Evolutionary conservation across 2,888 invertebrate genomes (phyloP), one percentile per base, ranked within the genome.

Genomic region (Chrysolina oricalcia): DNA sequence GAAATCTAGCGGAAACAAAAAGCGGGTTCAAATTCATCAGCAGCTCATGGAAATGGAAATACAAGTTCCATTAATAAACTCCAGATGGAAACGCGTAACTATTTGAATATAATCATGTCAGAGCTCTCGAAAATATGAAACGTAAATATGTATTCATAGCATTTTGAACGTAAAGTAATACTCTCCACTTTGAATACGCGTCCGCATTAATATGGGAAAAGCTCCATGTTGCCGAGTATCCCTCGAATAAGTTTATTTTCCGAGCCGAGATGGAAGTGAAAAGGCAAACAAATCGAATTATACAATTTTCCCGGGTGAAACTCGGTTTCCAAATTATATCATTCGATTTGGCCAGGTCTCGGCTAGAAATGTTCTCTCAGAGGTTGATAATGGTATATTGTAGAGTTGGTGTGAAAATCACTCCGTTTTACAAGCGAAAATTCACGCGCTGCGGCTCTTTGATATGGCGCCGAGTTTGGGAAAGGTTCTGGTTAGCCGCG

Each of bases 231-330:
- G 23, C 21, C 11, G 53, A 53, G 53, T 53, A 17, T 53, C 53
- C 59, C 59, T 17, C 4, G 23, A 35, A 71, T 70, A 66, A 67
- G 67, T 74, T 74, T 74, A 71, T 74, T 74, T 71, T 67, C 67
- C 66, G 63, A 41, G 23, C 53, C 67, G 71, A 41, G 50, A 74
- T 71, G 71, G 71, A 67, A 48, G 70, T 71, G 70, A 67, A 67
- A 74, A 74, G 71, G 67, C 43, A 71, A 62, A 74, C 71, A 67
- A 71, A 71, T 74, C 71, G 74, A 74, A 74, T 71, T 74, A 71
- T 74, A 74, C 62, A 67, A 74, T 74, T 74, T 67, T 35, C 62
- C 67, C 40, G 71, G 67, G 66, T 23, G 69, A 73, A 73, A 69
- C 64, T 73, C 69, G 68, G 70, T 70, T 70, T 46, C 23, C 48